Base-by-base conservation (phyloP, 2,888 invertebrate genomes). In the Idaea dimidiata region DNA sequence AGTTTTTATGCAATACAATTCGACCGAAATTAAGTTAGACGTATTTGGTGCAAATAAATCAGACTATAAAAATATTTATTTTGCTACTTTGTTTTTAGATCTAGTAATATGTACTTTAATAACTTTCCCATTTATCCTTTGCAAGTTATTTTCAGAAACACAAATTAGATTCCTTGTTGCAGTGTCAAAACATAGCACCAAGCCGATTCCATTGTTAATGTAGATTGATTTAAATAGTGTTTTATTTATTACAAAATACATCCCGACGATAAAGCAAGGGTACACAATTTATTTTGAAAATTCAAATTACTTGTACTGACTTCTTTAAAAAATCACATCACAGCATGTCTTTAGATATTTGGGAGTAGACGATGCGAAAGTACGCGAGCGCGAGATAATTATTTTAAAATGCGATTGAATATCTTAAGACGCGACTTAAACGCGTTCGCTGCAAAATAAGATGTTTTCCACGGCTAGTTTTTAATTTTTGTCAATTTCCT, bases 291-390 rank as follows among this genome's bases (percentile, higher is more conserved):
- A 74, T 76, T 84, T 84, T 81, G 80, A 83, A 83, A 82, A 83
- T 81, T 81, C 81, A 81, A 81, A 80, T 81, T 81, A 86, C 81
- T 83, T 83, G 81, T 83, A 84, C 79, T 84, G 86, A 86, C 80
- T 84, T 82, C 79, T 76, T 83, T 77, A 80, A 84, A n/a, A 86
- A 86, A 86, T 84, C 82, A 85, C 81, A 82, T 84, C 81, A 84
- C 82, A 82, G 43, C 43, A 14, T 43, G 74, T 77, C 77, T 71
- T 73, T 67, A 8, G 43, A 14, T 43, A 43, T 43, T 43, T 1
- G 43, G 43, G 43, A 43, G 10, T 8, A 14, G 43, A 43, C 43
- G 43, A 43, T 43, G 43, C 43, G 43, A 43, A 43, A 43, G 10
- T 43, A 43, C 14, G 43, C 43, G 43, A 43, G 10, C 14, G 43